phyloP scores from a whole-genome alignment of 2,888 invertebrate genomes.

The Aelia acuminata region DNA sequence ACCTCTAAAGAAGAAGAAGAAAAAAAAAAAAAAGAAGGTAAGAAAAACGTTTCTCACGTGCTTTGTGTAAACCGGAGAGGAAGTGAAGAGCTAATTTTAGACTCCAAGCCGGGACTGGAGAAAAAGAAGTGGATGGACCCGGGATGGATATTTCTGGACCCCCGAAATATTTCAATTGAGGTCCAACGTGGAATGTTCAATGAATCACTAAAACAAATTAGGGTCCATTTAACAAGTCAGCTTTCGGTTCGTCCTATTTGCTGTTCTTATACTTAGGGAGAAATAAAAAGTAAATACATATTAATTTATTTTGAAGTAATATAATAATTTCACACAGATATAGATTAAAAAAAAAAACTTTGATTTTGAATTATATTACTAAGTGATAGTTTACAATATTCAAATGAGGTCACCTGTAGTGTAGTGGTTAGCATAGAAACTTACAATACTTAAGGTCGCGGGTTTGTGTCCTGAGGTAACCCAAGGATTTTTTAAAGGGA shows the following conservation, averaged over 20 bases:
- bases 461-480: too few relatives aligned
- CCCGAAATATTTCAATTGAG: background rate
- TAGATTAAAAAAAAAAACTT: too few relatives aligned
- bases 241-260: background rate
- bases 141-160: background rate
- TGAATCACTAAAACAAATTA: constrained; percentile 37
- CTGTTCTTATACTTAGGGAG: background rate
- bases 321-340: too few relatives aligned
- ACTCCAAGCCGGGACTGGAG: background rate
- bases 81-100: constrained; percentile 20
- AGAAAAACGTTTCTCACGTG: constrained; percentile 49
- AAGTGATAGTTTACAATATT: too few relatives aligned
- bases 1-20: too few relatives aligned
- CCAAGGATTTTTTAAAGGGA: too few relatives aligned
- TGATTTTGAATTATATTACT: too few relatives aligned
- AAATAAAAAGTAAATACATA: background rate
- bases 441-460: too few relatives aligned
- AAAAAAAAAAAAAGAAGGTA: background rate
- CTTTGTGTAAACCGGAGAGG: constrained; percentile 47
- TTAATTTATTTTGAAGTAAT: too few relatives aligned
- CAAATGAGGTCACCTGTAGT: too few relatives aligned
- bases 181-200: background rate
- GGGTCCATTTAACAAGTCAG: background rate
- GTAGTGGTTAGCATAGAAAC: too few relatives aligned
- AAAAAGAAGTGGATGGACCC: constrained; percentile 25